These are phyloP conservation scores for Muraenolepis orangiensis DNA, from an alignment of 2,797 vertebrate species.

Conservation along the genomic window DNA sequence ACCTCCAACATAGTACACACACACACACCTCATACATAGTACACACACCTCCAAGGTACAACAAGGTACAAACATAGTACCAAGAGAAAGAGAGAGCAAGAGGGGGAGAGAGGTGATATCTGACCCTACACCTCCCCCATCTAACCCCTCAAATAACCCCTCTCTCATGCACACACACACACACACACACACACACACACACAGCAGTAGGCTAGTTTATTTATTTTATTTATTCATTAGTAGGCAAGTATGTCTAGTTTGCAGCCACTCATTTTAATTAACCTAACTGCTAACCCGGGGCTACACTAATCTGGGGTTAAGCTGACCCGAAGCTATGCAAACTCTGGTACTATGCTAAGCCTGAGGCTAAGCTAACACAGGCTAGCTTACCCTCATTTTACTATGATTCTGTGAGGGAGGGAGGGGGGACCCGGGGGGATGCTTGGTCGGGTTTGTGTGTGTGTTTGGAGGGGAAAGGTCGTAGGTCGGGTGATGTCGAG, in stretches of 20 bases:
- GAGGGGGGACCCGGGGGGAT: background rate
- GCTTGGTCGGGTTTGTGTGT: background rate
- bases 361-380: too few species aligned
- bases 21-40: background rate
- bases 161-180: slow-evolving; percentile 14
- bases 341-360: too few species aligned
- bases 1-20: background rate
- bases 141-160: background rate
- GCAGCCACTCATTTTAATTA: too few species aligned
- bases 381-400: background rate
- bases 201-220: background rate
- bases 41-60: too few species aligned
- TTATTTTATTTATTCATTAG: background rate
- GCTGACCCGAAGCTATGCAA: background rate
- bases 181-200: background rate
- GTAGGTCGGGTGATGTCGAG: background rate
- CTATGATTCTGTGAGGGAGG: background rate
- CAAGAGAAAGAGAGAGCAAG: too few species aligned
- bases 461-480: background rate
- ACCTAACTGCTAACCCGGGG: too few species aligned
- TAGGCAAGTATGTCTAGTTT: too few species aligned
- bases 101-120: background rate
- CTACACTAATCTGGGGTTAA: background rate
- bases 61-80: too few species aligned
- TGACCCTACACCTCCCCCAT: background rate